Conservation (phyloP, 2,888 invertebrate genomes). For the Eugnorisma glareosa region DNA sequence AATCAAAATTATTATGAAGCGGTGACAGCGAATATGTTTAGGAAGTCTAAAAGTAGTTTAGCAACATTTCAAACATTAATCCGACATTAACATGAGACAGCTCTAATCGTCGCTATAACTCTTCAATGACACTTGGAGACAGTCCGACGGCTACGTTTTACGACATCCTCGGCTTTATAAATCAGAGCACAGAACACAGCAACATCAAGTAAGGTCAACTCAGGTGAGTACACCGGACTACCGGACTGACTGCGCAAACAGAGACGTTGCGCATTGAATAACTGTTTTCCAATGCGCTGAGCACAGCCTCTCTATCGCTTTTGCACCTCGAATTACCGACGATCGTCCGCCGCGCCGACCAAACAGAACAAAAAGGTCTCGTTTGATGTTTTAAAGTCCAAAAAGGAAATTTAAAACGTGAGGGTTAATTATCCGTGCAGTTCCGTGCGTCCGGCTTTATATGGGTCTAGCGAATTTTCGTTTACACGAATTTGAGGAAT, state of each 20-base stretch:
- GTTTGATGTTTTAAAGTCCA: slow-evolving; percentile 77
- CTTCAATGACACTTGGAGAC: slow-evolving; percentile 45
- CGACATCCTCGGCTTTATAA: slow-evolving; percentile 58
- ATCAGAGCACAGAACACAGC: slow-evolving; percentile 55
- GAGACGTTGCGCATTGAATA: slow-evolving; percentile 76
- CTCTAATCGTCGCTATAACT: slow-evolving; percentile 57
- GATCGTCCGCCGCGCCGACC: slow-evolving; percentile 67
- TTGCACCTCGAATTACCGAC: slow-evolving; percentile 82
- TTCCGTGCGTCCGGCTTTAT: slow-evolving; percentile 66
- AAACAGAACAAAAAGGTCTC: slow-evolving; percentile 73
- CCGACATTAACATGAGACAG: slow-evolving; percentile 49
- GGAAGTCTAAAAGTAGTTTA: slow-evolving; percentile 54
- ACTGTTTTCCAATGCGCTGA: slow-evolving; percentile 84
- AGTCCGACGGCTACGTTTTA: slow-evolving; percentile 48
- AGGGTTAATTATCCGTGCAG: slow-evolving; percentile 76
- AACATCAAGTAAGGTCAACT: slow-evolving; percentile 61
- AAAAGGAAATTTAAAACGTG: slow-evolving; percentile 72
- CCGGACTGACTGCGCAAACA: slow-evolving; percentile 75
- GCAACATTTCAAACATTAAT: slow-evolving; percentile 49
- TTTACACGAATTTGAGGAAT: slow-evolving; percentile 51
- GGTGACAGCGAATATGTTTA: slow-evolving; percentile 54
- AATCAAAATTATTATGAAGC: slow-evolving; percentile 39
- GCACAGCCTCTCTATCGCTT: slow-evolving; percentile 76
- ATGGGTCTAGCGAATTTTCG: slow-evolving; percentile 52
- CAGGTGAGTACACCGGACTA: slow-evolving; percentile 69